Evolutionary conservation across 2,888 invertebrate species (phyloP).

Genomic region (Bhutanitis thaidina): DNA sequence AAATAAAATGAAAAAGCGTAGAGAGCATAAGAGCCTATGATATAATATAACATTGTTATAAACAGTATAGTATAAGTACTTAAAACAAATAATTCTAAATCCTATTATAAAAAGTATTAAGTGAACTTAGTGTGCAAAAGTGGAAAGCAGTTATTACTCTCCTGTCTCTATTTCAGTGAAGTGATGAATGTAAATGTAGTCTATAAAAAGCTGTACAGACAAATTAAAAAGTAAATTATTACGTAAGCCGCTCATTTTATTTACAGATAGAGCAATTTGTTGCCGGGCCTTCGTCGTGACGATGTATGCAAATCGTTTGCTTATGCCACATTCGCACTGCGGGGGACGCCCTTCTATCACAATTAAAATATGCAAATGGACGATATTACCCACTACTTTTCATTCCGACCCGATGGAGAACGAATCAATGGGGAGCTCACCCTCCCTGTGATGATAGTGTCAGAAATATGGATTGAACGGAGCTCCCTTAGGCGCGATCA

Average conservation of each 20-base stretch:
- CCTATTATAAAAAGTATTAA: too few relatives aligned
- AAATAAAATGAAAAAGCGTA: too few relatives aligned
- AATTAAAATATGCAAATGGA: conserved; percentile 78
- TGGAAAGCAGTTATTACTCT: too few relatives aligned
- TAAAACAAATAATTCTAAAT: too few relatives aligned
- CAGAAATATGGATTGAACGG: conserved; percentile 41
- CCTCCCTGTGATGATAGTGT: conserved; percentile 39
- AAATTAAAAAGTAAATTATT: conserved; percentile 22
- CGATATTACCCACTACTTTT: conserved; percentile 75
- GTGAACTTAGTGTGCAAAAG: too few relatives aligned
- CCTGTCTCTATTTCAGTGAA: too few relatives aligned
- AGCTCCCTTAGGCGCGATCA: conserved; percentile 17
- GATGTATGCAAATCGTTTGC: conserved; percentile 67
- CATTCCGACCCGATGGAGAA: conserved; percentile 61
- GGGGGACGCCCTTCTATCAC: conserved; percentile 56
- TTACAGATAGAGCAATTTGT: conserved; percentile 61
- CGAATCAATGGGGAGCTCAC: conserved; percentile 44
- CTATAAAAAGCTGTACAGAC: conserved; percentile 1
- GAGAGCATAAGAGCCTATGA: too few relatives aligned
- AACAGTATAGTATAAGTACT: too few relatives aligned
- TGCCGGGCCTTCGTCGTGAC: conserved; percentile 36
- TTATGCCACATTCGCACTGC: conserved; percentile 63
- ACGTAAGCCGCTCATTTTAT: conserved; percentile 35
- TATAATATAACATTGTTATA: too few relatives aligned
- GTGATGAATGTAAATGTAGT: conserved; percentile 31